Evolutionary conservation across 2,888 invertebrate species (phyloP).

Genomic region (Drosophila ustulata): DNA sequence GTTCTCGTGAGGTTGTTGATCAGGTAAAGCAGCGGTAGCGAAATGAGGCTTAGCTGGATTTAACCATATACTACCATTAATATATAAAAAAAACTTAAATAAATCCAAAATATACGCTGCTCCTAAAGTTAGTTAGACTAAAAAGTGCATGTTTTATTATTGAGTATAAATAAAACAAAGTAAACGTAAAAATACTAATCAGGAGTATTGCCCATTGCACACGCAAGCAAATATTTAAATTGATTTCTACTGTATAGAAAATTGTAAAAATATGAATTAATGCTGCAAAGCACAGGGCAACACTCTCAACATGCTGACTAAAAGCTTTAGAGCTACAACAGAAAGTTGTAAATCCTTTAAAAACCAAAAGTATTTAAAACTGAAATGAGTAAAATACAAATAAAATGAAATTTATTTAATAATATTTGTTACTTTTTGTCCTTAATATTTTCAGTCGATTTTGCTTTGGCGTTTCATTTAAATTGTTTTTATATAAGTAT

Average conservation of each 20-base stretch:
- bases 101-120: slow-evolving; percentile 53
- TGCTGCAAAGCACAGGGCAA: slow-evolving; percentile 32
- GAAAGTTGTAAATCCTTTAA: slow-evolving; percentile 29
- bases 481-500: slow-evolving; percentile 75
- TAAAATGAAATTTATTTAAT: slow-evolving; percentile 41
- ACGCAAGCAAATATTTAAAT: not conserved
- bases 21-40: slow-evolving; percentile 81
- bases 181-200: slow-evolving; percentile 34
- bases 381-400: slow-evolving; percentile 45
- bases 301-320: slow-evolving; percentile 39
- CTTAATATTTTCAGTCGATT: slow-evolving; percentile 67
- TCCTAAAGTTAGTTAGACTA: slow-evolving; percentile 59
- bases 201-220: slow-evolving; percentile 41
- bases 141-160: slow-evolving; percentile 69
- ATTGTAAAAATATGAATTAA: not conserved
- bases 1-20: slow-evolving; percentile 26
- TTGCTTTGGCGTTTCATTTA: slow-evolving; percentile 67
- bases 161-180: slow-evolving; percentile 54
- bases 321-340: slow-evolving; percentile 41
- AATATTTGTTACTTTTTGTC: slow-evolving; percentile 61
- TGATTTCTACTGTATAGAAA: not conserved
- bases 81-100: slow-evolving; percentile 37
- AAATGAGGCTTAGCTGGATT: slow-evolving; percentile 84
- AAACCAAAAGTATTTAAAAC: slow-evolving; percentile 38
- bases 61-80: slow-evolving; percentile 40